Evolutionary conservation across 2,113 vertebrate species (phyloP).

Genomic region (Periophthalmus modestus): DNA sequence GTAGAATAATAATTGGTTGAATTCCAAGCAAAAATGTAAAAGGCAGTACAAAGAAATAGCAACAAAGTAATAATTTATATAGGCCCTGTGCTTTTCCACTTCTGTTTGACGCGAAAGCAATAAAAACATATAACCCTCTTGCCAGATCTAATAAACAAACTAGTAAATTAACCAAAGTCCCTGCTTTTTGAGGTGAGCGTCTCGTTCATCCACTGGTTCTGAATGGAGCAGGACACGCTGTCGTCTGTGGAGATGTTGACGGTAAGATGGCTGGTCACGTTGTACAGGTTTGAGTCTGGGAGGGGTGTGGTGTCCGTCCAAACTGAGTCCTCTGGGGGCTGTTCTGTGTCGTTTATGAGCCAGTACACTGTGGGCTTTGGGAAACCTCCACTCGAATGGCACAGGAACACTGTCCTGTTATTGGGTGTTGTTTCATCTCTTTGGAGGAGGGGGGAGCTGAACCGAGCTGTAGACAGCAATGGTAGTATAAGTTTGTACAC

Average conservation of each 20-base stretch:
- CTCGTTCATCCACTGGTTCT: slow-evolving; percentile 57
- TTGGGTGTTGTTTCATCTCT: background rate
- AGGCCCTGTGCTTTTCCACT: too few relatives aligned
- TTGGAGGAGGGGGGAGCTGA: slow-evolving; percentile 52
- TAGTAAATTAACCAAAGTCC: slow-evolving; percentile 45
- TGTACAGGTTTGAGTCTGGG: slow-evolving; percentile 55
- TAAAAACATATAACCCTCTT: too few relatives aligned
- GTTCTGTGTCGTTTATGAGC: slow-evolving; percentile 56
- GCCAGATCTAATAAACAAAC: background rate
- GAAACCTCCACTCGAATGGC: slow-evolving; percentile 61
- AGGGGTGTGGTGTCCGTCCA: slow-evolving; percentile 9
- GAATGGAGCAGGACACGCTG: slow-evolving; percentile 56
- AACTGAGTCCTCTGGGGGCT: slow-evolving; percentile 43
- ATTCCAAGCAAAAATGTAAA: too few relatives aligned
- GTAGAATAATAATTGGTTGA: too few relatives aligned
- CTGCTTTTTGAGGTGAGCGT: slow-evolving; percentile 42
- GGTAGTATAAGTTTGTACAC: background rate
- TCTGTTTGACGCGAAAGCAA: too few relatives aligned
- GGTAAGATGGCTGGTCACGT: slow-evolving; percentile 61
- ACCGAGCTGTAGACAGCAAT: slow-evolving; percentile 54
- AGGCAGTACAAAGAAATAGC: too few relatives aligned
- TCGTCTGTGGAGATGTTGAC: slow-evolving; percentile 45
- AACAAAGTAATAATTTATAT: too few relatives aligned
- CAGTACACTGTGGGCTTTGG: slow-evolving; percentile 65
- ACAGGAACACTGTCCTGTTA: slow-evolving; percentile 42